Percentiles rank a stretch among this genome's conserved stretches.
Evolutionary conservation across 30 jellyfish, hydroid and myxozoan species (phyloP).

Genomic region (Cassiopea xamachana): DNA sequence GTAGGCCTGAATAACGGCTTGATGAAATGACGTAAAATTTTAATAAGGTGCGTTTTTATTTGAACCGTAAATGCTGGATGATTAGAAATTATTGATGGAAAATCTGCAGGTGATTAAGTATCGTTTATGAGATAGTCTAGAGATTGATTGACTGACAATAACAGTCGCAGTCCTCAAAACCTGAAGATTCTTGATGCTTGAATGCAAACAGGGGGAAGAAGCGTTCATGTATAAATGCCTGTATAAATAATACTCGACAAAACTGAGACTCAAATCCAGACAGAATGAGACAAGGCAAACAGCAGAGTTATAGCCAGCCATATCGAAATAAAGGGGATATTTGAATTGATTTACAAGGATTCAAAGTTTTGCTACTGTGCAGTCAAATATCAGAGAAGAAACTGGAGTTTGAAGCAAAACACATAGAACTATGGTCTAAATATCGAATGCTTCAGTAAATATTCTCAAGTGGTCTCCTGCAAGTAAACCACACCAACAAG

Average conservation of each 20-base stretch:
- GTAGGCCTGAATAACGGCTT: conserved; percentile 21
- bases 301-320: background rate
- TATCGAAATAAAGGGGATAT: background rate
- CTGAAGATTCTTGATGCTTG: too few relatives aligned
- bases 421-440: too few relatives aligned
- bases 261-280: too few relatives aligned
- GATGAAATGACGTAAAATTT: conserved; percentile 19
- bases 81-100: background rate
- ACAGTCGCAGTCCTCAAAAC: too few relatives aligned
- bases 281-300: too few relatives aligned
- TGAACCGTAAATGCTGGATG: conserved; percentile 17
- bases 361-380: background rate
- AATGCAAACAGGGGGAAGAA: too few relatives aligned
- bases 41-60: conserved; percentile 24
- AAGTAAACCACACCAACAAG: background rate
- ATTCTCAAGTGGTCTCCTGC: background rate
- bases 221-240: too few relatives aligned
- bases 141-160: background rate
- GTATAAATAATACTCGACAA: too few relatives aligned
- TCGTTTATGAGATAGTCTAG: background rate
- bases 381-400: too few relatives aligned
- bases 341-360: background rate
- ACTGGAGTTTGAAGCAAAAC: too few relatives aligned
- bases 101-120: background rate
- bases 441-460: too few relatives aligned